Evolutionary conservation across 2,888 invertebrate species (phyloP), one percentile per base, ranked within the genome.

Genomic region (Ephialtes manifestator): DNA sequence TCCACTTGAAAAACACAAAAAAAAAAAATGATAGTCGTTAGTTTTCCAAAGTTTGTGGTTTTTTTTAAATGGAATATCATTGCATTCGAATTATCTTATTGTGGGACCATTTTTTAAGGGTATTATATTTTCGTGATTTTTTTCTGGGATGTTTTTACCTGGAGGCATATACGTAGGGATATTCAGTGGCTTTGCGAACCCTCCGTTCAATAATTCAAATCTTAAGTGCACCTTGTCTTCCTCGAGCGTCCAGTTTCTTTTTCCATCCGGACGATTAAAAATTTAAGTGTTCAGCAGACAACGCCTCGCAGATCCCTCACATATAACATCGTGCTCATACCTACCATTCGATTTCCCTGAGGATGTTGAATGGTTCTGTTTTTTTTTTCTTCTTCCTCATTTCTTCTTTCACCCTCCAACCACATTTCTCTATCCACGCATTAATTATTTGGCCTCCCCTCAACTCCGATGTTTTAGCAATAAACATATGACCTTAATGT

Each of bases 201-300:
- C 53, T 48, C 20, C 78, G 74, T 86, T 91, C 82, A 91, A 92
- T 92, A 91, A 91, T 92, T 89, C 87, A 91, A 79, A 75, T 84
- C 85, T 89, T 90, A 89, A 91, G 90, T 91, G 90, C 91, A 89
- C 87, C 89, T 81, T 85, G 86, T 88, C 88, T 87, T 81, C 81
- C 81, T 81, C 83, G 72, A 77, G 78, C 53, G 85, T 88, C 86
- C 89, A 80, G 83, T 71, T 85, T 86, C 85, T 81, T 90, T 87
- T 89, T 87, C 87, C 87, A 88, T 90, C 88, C 85, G 77, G 81
- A 51, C 85, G 84, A 87, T 89, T 91, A 90, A 91, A 89, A 90
- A 91, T 91, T 88, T 81, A 91, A 81, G 81, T 78, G 71, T 72
- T 76, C 81, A 87, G 89, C 81, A 87, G 89, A 89, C 88, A 84